A percentile compares a stretch with the other conserved stretches of the same genome.
These are phyloP conservation scores for Microcaecilia unicolor DNA, from an alignment of 2,797 vertebrate genomes.

Conservation along the genomic window DNA sequence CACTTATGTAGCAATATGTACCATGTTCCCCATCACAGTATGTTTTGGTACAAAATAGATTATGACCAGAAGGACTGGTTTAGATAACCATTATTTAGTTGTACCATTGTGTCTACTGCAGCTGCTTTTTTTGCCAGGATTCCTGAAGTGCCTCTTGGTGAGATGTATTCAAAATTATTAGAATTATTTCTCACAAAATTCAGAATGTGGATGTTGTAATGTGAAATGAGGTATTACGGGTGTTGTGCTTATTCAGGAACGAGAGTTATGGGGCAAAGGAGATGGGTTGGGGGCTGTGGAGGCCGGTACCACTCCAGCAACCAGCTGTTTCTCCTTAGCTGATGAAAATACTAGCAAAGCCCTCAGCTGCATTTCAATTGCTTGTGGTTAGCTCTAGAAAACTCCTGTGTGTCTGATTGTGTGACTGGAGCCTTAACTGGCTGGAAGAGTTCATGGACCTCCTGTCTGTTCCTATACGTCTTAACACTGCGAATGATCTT, in stretches of 20 bases:
- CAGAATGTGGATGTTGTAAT: slow-evolving; percentile 88
- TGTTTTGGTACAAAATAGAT: slow-evolving; percentile 93
- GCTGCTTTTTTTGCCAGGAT: slow-evolving; percentile 90
- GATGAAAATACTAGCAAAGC: no score
- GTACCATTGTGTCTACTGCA: slow-evolving; percentile 95
- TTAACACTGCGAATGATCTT: no score
- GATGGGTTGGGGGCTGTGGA: no score
- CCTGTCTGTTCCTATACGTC: no score
- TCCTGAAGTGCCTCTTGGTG: slow-evolving; percentile 98
- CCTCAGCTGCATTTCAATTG: no score
- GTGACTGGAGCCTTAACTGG: no score
- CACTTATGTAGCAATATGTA: slow-evolving; percentile 85
- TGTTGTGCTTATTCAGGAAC: slow-evolving; percentile 43
- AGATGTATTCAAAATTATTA: slow-evolving; percentile 86
- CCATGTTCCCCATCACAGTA: slow-evolving; percentile 77
- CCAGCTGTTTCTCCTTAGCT: no score
- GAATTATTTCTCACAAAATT: slow-evolving; percentile 79
- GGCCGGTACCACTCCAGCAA: no score
- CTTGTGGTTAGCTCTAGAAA: no score
- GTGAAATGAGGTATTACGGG: slow-evolving; percentile 77
- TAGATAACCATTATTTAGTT: slow-evolving; percentile 97
- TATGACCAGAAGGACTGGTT: slow-evolving; percentile 86
- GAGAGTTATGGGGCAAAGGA: no score
- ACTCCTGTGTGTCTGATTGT: no score
- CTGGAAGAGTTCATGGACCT: no score